These are phyloP conservation scores for Tetragnatha versicolor DNA, from an alignment of 1,140 invertebrate genomes.

Conservation along the genomic window DNA sequence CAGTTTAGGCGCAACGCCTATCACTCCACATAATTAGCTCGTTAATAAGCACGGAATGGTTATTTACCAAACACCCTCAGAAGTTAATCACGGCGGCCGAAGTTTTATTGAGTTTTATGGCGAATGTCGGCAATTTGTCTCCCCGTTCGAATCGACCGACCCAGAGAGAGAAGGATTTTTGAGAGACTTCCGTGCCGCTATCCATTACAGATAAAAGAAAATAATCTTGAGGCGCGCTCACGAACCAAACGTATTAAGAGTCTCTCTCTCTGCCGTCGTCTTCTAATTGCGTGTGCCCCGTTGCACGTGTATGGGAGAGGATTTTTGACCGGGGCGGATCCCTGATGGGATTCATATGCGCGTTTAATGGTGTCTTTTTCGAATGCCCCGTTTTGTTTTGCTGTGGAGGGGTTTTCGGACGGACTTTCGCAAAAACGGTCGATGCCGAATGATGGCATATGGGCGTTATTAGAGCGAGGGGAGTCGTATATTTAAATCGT, in stretches of 20 bases:
- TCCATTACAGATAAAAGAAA: constrained; percentile 45
- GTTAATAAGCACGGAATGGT: constrained; percentile 37
- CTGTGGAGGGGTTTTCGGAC: no score
- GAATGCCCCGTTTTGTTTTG: not conserved
- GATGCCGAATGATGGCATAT: no score
- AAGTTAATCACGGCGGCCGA: constrained; percentile 21
- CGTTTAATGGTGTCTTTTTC: not conserved
- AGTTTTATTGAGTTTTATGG: constrained; percentile 33
- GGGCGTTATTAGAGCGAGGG: no score
- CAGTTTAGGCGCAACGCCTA: constrained; percentile 25
- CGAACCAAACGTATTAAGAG: constrained; percentile 51
- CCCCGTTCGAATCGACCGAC: constrained; percentile 4
- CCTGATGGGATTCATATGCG: not conserved
- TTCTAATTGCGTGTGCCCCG: constrained; percentile 30
- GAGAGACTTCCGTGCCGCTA: constrained; percentile 35
- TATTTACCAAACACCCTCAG: constrained; percentile 1
- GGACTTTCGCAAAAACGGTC: no score
- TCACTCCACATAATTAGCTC: constrained; percentile 45
- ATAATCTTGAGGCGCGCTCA: constrained; percentile 31
- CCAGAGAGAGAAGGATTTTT: no score
- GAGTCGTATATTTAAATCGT: no score
- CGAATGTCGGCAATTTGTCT: constrained; percentile 35
- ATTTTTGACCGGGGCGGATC: not conserved
- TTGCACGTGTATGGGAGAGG: not conserved
- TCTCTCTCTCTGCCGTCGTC: constrained; percentile 1